These are phyloP conservation scores for Drosophila parabipectinata DNA, from an alignment of 1,140 invertebrate species.

Conservation along the genomic window DNA sequence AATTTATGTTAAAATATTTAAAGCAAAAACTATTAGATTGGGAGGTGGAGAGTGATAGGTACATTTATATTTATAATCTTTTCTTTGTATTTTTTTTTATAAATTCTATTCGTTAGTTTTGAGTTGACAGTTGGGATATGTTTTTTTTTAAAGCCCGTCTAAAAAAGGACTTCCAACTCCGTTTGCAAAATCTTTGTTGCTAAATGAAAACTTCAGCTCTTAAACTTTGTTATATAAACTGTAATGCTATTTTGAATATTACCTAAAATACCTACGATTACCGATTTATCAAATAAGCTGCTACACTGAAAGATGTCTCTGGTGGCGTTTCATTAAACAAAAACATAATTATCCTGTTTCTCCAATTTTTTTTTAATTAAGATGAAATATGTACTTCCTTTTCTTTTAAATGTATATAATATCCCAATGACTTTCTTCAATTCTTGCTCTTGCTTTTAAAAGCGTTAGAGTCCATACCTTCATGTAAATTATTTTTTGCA, in stretches of 20 bases:
- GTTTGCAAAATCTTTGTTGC: neutral
- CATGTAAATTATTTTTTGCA: neutral
- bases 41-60: constrained; percentile 80
- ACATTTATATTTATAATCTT: constrained; percentile 77
- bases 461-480: neutral
- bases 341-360: neutral
- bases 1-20: neutral
- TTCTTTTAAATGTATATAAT: neutral
- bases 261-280: neutral
- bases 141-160: neutral
- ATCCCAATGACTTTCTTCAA: neutral
- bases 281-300: neutral
- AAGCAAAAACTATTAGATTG: constrained; percentile 30
- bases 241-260: neutral
- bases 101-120: constrained; percentile 1
- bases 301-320: neutral
- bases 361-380: neutral
- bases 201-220: too few relatives aligned
- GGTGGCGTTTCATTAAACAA: neutral
- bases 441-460: neutral
- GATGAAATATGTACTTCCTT: neutral
- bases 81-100: constrained; percentile 29
- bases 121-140: neutral
- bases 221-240: neutral
- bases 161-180: neutral